Percentiles rank a stretch among this genome's conserved stretches.
Conservation (phyloP, 2,113 vertebrate genomes). For the Eira barbara region DNA sequence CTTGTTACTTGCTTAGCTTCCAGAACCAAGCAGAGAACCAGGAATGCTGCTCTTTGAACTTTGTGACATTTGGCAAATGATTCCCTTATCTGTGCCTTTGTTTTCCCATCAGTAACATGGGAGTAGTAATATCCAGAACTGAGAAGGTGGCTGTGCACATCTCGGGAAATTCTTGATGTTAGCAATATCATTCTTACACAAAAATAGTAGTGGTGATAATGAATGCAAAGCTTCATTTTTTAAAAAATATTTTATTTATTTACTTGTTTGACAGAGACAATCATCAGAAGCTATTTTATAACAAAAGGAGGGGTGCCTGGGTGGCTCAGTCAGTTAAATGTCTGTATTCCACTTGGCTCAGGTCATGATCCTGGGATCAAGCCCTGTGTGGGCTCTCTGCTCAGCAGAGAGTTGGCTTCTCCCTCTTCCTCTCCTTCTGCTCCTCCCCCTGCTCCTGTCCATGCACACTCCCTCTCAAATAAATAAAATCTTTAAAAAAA, state of each 20-base stretch:
- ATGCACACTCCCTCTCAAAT: no score
- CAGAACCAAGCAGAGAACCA: neutral
- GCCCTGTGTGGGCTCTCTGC: no score
- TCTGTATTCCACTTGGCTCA: no score
- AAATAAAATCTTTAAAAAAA: no score
- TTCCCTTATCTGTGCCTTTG: slow-evolving; percentile 31
- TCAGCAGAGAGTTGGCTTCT: no score
- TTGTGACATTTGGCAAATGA: slow-evolving; percentile 15
- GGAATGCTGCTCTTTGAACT: neutral
- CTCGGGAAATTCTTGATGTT: slow-evolving; percentile 17
- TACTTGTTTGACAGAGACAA: neutral
- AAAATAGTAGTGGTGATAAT: neutral
- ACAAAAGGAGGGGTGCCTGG: no score
- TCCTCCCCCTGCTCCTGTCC: no score
- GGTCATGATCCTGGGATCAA: no score
- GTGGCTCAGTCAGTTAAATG: no score
- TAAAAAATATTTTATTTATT: no score
- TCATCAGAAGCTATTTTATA: neutral
- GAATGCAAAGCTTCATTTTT: neutral
- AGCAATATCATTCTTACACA: neutral
- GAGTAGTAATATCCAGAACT: neutral
- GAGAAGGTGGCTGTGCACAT: neutral
- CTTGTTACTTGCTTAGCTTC: slow-evolving; percentile 8
- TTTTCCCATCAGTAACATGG: slow-evolving; percentile 28
- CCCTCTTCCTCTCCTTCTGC: no score